Conservation (phyloP, 1,140 invertebrate genomes). For the Atta cephalotes region DNA sequence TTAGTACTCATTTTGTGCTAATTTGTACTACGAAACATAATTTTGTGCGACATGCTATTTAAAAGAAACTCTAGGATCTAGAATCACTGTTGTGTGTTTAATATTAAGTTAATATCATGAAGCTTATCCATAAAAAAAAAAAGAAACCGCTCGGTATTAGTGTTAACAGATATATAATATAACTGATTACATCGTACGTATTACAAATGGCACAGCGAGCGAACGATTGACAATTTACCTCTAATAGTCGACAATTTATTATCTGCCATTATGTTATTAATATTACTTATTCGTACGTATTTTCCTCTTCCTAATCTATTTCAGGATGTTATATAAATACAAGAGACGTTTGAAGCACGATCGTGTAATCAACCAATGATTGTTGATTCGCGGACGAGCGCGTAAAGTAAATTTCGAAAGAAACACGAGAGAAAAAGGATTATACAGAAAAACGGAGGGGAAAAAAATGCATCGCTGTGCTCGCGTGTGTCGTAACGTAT, state of each 20-base stretch:
- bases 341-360: not conserved
- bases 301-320: not conserved
- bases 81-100: no score
- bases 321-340: not conserved
- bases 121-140: no score
- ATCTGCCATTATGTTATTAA: not conserved
- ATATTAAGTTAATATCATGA: no score
- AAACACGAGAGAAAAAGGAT: not conserved
- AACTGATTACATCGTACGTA: not conserved
- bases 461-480: slow-evolving; percentile 11
- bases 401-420: not conserved
- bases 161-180: no score
- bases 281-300: not conserved
- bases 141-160: no score
- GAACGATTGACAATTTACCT: not conserved
- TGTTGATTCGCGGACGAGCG: not conserved
- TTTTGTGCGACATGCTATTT: no score
- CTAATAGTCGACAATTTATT: not conserved
- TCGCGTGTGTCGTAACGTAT: slow-evolving; percentile 36
- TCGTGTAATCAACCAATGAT: not conserved
- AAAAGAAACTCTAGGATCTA: no score
- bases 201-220: not conserved
- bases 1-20: no score
- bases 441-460: not conserved
- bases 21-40: no score